Evolutionary conservation across 2,113 vertebrate species (phyloP), one percentile per base, ranked within the genome.

Genomic region (Myrmecophaga tridactyla): DNA sequence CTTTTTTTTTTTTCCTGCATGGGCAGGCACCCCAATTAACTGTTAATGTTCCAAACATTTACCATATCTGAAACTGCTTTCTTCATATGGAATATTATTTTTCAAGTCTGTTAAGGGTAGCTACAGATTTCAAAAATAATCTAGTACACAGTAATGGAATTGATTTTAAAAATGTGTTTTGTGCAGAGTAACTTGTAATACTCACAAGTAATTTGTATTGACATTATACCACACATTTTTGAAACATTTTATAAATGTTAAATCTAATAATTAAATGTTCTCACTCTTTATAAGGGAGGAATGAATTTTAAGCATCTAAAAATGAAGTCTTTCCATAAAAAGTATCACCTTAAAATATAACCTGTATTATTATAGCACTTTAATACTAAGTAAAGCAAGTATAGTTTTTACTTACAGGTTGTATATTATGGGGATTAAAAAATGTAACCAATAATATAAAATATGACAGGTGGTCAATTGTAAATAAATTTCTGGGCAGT

Each of bases 21-120:
- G 69, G 65, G 51, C 43, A 92, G 75, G 31, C 17, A 93, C 87
- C 60, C 20, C 80, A 92, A 84, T 65, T 92, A 91, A 92, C 48
- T 92, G 87, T 92, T 76, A 82, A 90, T 51, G 94, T 80, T 84
- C 67, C 14, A 90, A 86, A 92, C 60, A 67, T 13, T 82, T 36
- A 94, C 8, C 91, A 73, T 4, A 70, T 34, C 21, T 91, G 63
- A 91, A 95, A 93, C 20, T 86, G 10, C 46, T 88, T 67, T n/a
- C 34, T 73, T 93, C 36, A 78, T 13, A 75, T 46, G 69, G 53
- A 56, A 20, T 7, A 75, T 93, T 83, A 36, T 53, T 58, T 69
- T 85, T 14, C 15, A 95, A 89, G 39, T 90, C 36, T 81, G 14
- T 11, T 95, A 13, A 89, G 53, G 11, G 31, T 46, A 70, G 10